These are phyloP conservation scores for Trissonchulus sp. DNA, from an alignment of 2,888 invertebrate genomes.

Conservation along the genomic window DNA sequence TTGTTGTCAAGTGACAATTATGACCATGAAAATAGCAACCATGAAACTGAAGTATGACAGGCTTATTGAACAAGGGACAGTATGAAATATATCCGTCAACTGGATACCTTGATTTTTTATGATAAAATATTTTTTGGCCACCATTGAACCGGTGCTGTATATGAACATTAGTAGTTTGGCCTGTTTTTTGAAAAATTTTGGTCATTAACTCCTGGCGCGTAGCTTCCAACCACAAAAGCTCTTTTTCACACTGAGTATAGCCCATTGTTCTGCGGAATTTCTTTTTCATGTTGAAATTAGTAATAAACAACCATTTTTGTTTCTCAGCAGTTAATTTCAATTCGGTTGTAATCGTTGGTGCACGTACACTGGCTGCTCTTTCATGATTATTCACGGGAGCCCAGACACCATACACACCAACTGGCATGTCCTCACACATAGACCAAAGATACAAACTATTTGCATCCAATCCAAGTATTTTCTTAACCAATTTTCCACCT, in stretches of 20 bases:
- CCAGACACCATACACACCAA: not conserved
- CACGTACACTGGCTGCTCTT: too few species aligned
- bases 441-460: not conserved
- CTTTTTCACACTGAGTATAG: not conserved
- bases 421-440: not conserved
- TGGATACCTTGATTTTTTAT: not conserved
- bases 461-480: constrained; percentile 3
- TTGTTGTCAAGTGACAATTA: not conserved
- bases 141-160: constrained; percentile 22
- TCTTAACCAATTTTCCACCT: not conserved
- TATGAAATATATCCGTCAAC: constrained; percentile 20
- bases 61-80: not conserved
- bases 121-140: not conserved
- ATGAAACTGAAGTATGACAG: constrained; percentile 12
- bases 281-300: not conserved
- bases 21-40: constrained; percentile 22
- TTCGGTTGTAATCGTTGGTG: too few species aligned
- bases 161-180: not conserved
- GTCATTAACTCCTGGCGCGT: not conserved
- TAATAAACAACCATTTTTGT: too few species aligned
- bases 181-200: not conserved
- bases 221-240: not conserved
- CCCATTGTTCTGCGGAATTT: not conserved
- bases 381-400: not conserved
- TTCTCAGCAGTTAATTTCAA: not conserved